Evolutionary conservation across 92 coral and sea anemone species (phyloP).

Genomic region (Porites lobata): DNA sequence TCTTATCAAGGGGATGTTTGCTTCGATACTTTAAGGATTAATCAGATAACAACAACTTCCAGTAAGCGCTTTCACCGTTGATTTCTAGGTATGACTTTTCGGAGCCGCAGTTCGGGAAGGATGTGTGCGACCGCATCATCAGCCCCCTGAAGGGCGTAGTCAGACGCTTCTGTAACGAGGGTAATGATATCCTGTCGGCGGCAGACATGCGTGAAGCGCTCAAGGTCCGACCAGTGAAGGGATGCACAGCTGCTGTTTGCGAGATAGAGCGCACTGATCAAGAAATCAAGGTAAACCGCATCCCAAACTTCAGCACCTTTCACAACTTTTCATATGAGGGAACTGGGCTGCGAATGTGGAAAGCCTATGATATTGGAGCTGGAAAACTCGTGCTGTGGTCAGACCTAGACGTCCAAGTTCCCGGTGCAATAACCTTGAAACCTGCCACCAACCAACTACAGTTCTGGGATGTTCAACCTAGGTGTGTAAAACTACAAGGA

Average conservation of each 20-base stretch:
- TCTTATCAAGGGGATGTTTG: too few species aligned
- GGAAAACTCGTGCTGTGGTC: too few species aligned
- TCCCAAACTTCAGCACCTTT: conserved; percentile 54
- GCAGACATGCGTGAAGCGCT: conserved; percentile 57
- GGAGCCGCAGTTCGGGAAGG: conserved; percentile 35
- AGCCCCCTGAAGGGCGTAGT: conserved; percentile 27
- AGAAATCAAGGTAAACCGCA: too few species aligned
- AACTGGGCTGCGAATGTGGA: too few species aligned
- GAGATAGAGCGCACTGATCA: conserved; percentile 36
- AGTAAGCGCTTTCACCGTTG: too few species aligned
- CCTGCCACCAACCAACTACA: too few species aligned
- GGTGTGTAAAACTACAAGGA: not conserved
- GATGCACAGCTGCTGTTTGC: conserved; percentile 64
- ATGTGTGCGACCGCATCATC: conserved; percentile 33
- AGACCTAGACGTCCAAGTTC: too few species aligned
- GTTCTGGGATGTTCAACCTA: too few species aligned
- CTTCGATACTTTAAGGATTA: too few species aligned
- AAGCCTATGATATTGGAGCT: too few species aligned
- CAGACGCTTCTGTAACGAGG: conserved; percentile 50
- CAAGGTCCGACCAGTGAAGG: conserved; percentile 46
- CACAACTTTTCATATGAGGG: conserved; percentile 56
- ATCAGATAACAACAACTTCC: too few species aligned
- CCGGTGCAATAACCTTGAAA: too few species aligned
- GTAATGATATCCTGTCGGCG: conserved; percentile 54
- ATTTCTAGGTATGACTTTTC: conserved; percentile 34